phyloP scores from a whole-genome alignment of 2,797 vertebrate species.

The Pipistrellus nathusii region DNA sequence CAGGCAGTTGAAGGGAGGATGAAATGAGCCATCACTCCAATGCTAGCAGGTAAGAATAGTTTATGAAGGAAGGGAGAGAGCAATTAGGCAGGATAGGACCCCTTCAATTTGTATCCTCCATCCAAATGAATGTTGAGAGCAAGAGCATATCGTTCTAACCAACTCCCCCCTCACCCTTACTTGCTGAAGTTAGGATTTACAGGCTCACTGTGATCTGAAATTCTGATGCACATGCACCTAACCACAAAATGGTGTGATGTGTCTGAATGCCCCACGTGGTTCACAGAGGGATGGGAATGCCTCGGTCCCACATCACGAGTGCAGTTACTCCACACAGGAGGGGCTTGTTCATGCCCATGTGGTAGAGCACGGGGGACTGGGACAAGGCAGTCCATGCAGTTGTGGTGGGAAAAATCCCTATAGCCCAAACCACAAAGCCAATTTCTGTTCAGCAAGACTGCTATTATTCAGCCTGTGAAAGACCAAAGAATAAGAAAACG shows the following conservation, averaged over 20 bases:
- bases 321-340: not conserved
- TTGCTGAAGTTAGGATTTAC: not conserved
- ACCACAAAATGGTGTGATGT: not conserved
- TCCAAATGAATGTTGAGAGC: not conserved
- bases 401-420: not conserved
- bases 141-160: not conserved
- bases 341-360: constrained; percentile 5
- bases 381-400: not conserved
- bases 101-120: not conserved
- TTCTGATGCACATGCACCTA: not conserved
- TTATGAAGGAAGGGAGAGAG: not conserved
- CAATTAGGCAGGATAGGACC: not conserved
- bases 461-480: constrained; percentile 57
- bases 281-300: not conserved
- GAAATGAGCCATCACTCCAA: not conserved
- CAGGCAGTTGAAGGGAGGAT: not conserved
- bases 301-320: not conserved
- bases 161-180: not conserved
- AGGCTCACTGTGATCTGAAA: not conserved
- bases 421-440: constrained; percentile 62
- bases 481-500: constrained; percentile 34
- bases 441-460: constrained; percentile 44
- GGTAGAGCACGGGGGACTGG: not conserved
- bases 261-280: not conserved
- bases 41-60: not conserved